phyloP scores from a whole-genome alignment of 2,888 invertebrate species.

The Drepanosiphum platanoidis region DNA sequence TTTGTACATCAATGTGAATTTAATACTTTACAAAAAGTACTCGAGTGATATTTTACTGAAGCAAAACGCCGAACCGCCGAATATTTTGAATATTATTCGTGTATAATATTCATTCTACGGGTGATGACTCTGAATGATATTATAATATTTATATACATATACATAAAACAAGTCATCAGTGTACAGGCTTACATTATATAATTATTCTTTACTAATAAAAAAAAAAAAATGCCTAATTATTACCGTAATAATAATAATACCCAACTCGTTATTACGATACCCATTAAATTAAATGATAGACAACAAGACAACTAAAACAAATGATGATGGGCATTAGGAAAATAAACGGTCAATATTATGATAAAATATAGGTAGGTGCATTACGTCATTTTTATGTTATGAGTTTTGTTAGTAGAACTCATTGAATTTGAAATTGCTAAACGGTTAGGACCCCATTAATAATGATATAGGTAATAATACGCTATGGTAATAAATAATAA shows the following conservation, averaged over 20 bases:
- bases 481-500: not conserved
- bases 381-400: not conserved
- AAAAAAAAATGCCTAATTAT: not conserved
- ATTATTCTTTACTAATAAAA: no score
- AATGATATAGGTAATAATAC: no score
- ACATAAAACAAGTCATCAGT: not conserved
- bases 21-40: no score
- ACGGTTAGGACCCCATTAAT: not conserved
- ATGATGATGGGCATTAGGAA: not conserved
- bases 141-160: not conserved
- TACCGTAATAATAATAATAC: not conserved
- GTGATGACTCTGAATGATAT: not conserved
- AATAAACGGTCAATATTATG: not conserved
- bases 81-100: no score
- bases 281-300: no score
- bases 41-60: no score
- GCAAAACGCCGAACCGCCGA: no score
- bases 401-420: not conserved
- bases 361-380: no score
- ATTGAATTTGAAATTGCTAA: not conserved
- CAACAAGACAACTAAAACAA: no score
- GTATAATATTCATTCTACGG: no score
- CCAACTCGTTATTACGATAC: not conserved
- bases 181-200: no score
- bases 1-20: no score